Base-by-base conservation (phyloP, 2,888 invertebrate species). In the Thalpophila matura region DNA sequence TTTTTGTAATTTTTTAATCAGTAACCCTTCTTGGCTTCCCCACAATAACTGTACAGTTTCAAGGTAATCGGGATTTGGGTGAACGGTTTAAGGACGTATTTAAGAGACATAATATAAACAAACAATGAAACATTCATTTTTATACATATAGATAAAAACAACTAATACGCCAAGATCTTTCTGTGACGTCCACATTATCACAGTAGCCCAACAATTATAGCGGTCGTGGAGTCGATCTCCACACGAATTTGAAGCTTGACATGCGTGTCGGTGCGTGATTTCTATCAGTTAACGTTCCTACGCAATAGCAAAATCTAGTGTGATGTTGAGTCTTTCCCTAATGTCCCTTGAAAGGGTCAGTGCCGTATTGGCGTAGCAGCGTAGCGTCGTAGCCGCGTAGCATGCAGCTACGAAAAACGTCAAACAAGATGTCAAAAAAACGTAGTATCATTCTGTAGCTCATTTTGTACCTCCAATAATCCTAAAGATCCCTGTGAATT, bases 191-290 rank as follows among this genome's bases (percentile, higher is more conserved):
- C 18, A 40, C 27, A 40, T 66, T 46, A 47, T 7, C 14, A 2
- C 33, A 16, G 10, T n/a, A 14, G n/a, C 33, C 12, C 46, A 63
- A 55, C 46, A 63, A 55, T 64, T 57, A 66, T 40, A 42, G 66
- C 66, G 63, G 63, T 66, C 40, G 16, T 22, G 29, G 40, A 16
- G 38, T 29, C 57, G 66, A 63, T 57, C 46, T 24, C n/a, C 27
- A 22, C 49, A 18, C 40, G 31, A 61, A 31, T 49, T 37, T 49
- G 38, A 37, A 37, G 31, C 35, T 42, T 42, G 45, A 40, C 40
- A 18, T 45, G 35, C 40, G 22, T 45, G 35, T 14, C 50, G 49
- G 49, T 63, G 56, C 70, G 63, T 69, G 63, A 50, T 63, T 26
- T 29, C 26, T 22, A 20, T 38, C 40, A 20, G 45, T 67, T 70